A percentile compares a stretch with the other conserved stretches of the same genome.
Evolutionary conservation across 2,113 vertebrate species (phyloP).

Genomic region (Anguilla japonica): DNA sequence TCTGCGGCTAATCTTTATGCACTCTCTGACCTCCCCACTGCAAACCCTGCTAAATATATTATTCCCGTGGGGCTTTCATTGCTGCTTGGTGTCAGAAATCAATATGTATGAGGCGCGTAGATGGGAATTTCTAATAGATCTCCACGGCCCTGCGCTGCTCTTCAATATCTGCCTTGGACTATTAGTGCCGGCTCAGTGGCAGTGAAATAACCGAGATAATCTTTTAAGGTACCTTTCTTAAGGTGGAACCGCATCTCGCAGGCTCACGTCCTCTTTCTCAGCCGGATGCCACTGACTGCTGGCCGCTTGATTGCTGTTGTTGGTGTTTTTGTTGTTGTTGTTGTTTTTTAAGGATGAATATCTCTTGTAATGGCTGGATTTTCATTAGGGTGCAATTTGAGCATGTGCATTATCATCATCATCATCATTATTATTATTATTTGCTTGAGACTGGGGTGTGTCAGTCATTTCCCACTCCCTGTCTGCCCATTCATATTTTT

Average conservation of each 20-base stretch:
- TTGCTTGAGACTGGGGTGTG: neutral
- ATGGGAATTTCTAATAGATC: constrained; percentile 99
- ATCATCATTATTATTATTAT: neutral
- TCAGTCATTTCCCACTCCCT: constrained; percentile 4
- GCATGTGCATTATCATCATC: neutral
- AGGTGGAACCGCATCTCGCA: constrained; percentile 86
- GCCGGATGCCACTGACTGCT: neutral
- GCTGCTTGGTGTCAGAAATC: constrained; percentile 99
- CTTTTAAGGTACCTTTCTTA: constrained; percentile 99
- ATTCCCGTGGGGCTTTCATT: constrained; percentile 99
- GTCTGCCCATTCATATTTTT: constrained; percentile 21
- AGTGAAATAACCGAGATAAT: constrained; percentile 99
- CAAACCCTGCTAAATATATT: constrained; percentile 99
- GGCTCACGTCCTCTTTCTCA: neutral
- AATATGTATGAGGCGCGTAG: constrained; percentile 99
- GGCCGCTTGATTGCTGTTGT: neutral
- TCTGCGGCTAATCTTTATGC: constrained; percentile 99
- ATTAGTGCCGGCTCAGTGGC: constrained; percentile 99
- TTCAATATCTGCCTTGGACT: constrained; percentile 99
- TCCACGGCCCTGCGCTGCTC: constrained; percentile 97
- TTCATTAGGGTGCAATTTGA: neutral
- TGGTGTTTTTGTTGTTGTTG: neutral
- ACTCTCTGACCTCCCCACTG: constrained; percentile 97
- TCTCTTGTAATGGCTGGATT: neutral
- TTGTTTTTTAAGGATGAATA: neutral